A percentile compares a stretch with the other conserved stretches of the same genome.
These are phyloP conservation scores for Notothenia rossii DNA, from an alignment of 2,113 vertebrate species.

Conservation along the genomic window DNA sequence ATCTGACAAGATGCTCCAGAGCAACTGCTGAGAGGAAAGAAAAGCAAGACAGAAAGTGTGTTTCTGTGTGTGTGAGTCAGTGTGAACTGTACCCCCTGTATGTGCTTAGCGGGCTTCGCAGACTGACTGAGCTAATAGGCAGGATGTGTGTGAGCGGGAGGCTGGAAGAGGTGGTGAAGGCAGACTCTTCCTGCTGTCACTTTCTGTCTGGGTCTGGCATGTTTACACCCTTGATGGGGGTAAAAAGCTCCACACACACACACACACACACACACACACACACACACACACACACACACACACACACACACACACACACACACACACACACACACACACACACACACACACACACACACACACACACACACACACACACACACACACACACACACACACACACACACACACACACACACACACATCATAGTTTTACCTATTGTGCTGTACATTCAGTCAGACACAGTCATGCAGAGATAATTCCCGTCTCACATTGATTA, in stretches of 20 bases:
- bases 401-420: conserved; percentile 10
- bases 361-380: conserved; percentile 22
- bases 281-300: conserved; percentile 27
- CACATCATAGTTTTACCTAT: background rate
- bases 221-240: conserved; percentile 42
- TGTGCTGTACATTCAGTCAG: conserved; percentile 11
- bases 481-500: conserved; percentile 26
- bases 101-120: conserved; percentile 48
- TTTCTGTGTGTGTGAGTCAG: conserved; percentile 15
- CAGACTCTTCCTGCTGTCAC: conserved; percentile 64
- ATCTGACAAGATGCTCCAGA: conserved; percentile 38
- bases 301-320: background rate
- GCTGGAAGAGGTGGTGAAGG: conserved; percentile 46
- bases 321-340: conserved; percentile 23
- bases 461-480: conserved; percentile 41
- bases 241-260: conserved; percentile 15
- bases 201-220: conserved; percentile 56
- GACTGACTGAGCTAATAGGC: conserved; percentile 55
- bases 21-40: conserved; percentile 26
- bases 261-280: conserved; percentile 11
- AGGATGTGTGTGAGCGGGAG: conserved; percentile 58
- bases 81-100: conserved; percentile 38
- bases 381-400: conserved; percentile 24
- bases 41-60: conserved; percentile 4
- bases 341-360: background rate